Evolutionary conservation across 2,888 invertebrate species (phyloP), one percentile per base, ranked within the genome.

Genomic region (Cylindroiulus punctatus): DNA sequence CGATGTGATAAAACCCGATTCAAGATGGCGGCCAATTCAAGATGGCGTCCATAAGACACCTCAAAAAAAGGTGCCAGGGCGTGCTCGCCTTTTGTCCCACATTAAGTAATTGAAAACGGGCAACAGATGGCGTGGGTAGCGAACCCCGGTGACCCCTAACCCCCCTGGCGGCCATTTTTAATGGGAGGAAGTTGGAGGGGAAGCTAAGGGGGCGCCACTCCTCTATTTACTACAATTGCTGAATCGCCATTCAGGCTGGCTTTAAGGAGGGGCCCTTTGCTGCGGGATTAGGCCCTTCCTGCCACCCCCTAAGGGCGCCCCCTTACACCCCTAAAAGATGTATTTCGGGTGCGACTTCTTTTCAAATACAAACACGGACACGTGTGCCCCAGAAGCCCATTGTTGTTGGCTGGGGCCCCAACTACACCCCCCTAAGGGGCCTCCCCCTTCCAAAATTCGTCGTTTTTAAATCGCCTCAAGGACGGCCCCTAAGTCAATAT

Each of bases 41-140:
- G n/a, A n/a, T n/a, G n/a, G n/a, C n/a, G n/a, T n/a, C n/a, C n/a
- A n/a, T n/a, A n/a, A n/a, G n/a, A n/a, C n/a, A n/a, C 14, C 14
- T 47, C 14, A 47, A 14, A 47, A 47, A 47, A 47, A 22, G 57
- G 57, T 57, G 57, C n/a, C 57, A 22, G 57, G 57, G 57, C 57
- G 57, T 57, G 57, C 17, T 57, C 57, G 57, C 57, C 57, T 57
- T 57, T 57, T 57, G 57, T 57, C 57, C 57, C 57, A 57, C 57
- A 57, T 47, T 47, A 47, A 47, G 47, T 47, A 47, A 47, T 47
- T 47, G 5, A 47, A 47, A 47, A 57, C 22, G n/a, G 57, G 22
- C n/a, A 22, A 57, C 57, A 57, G 57, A 57, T 57, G 57, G 57
- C 57, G 57, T 57, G n/a, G 57, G 47, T 47, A 47, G 47, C 42